Conservation (phyloP, 2,888 invertebrate species). For the Heliconius erato region DNA sequence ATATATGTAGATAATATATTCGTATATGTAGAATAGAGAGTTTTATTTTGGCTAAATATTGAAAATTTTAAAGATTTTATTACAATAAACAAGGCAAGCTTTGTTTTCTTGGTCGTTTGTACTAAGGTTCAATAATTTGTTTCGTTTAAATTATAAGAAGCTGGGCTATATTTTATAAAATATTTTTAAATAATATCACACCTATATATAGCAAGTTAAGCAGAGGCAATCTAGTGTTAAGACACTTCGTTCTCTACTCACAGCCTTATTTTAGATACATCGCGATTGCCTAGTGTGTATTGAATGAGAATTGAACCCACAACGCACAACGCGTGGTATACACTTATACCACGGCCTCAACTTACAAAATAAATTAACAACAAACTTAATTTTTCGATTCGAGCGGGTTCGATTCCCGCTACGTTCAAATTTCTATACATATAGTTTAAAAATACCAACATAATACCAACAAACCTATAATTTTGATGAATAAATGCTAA, state of each 20-base stretch:
- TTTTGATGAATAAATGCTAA: conserved; percentile 28
- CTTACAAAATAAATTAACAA: no score
- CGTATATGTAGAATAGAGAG: no score
- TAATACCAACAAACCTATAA: conserved; percentile 11
- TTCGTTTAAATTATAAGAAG: neutral
- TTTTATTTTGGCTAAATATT: no score
- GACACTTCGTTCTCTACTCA: neutral
- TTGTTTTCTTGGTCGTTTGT: neutral
- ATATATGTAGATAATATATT: neutral
- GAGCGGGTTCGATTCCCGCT: no score
- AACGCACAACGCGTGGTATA: neutral
- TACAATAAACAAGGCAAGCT: no score
- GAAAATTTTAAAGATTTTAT: no score
- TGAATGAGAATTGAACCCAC: neutral
- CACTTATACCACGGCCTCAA: neutral
- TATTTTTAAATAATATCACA: neutral
- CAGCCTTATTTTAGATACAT: no score
- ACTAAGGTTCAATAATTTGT: neutral
- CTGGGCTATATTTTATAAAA: no score
- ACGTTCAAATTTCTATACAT: no score
- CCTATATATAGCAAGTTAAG: neutral
- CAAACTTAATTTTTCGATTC: no score
- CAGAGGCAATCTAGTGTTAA: neutral
- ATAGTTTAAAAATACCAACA: no score
- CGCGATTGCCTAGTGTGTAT: no score